These are phyloP conservation scores for Procambarus clarkii DNA, from an alignment of 1,140 invertebrate species.

Conservation along the genomic window DNA sequence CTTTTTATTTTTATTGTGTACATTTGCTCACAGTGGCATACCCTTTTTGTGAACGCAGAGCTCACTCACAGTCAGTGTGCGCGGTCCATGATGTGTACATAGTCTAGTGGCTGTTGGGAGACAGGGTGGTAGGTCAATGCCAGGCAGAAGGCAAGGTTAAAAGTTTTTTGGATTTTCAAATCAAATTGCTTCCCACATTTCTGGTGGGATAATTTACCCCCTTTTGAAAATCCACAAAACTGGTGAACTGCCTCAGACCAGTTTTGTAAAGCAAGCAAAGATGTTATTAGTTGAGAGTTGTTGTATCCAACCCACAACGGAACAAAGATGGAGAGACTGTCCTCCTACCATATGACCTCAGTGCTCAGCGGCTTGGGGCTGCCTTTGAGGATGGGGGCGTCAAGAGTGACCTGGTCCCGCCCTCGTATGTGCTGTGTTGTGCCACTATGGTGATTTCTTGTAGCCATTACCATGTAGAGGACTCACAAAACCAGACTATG, in stretches of 20 bases:
- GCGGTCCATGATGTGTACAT: constrained; percentile 65
- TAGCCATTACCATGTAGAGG: constrained; percentile 51
- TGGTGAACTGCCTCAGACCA: constrained; percentile 60
- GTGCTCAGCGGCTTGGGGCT: constrained; percentile 64
- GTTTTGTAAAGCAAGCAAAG: constrained; percentile 56
- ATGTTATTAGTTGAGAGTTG: constrained; percentile 49
- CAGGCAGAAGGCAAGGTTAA: constrained; percentile 57
- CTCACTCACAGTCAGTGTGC: constrained; percentile 66
- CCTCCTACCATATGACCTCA: constrained; percentile 62
- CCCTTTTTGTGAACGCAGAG: constrained; percentile 65
- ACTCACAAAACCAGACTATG: constrained; percentile 44
- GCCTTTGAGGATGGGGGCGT: constrained; percentile 46
- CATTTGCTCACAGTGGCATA: constrained; percentile 64
- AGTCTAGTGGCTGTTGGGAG: constrained; percentile 62
- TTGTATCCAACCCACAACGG: constrained; percentile 50
- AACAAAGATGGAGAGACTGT: constrained; percentile 55
- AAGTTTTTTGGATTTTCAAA: constrained; percentile 60
- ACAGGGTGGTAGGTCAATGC: constrained; percentile 63
- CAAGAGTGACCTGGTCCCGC: constrained; percentile 39
- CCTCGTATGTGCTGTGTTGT: constrained; percentile 55
- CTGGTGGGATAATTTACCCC: constrained; percentile 9
- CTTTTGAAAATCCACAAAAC: constrained; percentile 54
- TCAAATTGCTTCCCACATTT: constrained; percentile 36
- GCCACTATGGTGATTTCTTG: constrained; percentile 56
- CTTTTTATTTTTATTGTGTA: constrained; percentile 57